Conservation (phyloP, 2,797 vertebrate genomes). For the Spondyliosoma cantharus region DNA sequence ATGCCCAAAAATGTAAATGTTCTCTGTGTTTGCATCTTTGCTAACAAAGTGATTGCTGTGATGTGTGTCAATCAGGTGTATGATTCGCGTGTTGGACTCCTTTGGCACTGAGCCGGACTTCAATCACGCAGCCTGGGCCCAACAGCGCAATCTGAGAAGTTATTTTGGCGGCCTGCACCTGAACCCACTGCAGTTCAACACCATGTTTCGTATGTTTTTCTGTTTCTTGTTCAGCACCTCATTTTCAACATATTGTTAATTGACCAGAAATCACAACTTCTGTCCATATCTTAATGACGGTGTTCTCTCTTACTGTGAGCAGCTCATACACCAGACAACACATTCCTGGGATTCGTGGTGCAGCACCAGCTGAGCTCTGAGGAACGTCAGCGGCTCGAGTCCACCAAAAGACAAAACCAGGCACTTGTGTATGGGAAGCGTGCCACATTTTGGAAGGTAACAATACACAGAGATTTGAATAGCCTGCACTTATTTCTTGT, state of each 20-base stretch:
- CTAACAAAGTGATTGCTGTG: not conserved
- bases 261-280: not conserved
- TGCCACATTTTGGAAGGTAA: conserved; percentile 45
- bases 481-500: not conserved
- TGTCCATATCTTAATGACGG: not conserved
- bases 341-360: conserved; percentile 57
- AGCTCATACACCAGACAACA: conserved; percentile 62
- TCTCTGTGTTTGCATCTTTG: too few species aligned
- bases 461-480: not conserved
- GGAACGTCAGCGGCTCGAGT: conserved; percentile 3
- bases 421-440: conserved; percentile 55
- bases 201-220: conserved; percentile 43
- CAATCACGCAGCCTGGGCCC: conserved; percentile 37
- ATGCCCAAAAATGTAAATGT: too few species aligned
- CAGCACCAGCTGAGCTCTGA: conserved; percentile 35
- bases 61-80: conserved; percentile 35
- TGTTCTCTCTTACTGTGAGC: not conserved
- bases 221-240: not conserved
- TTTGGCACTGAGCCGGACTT: conserved; percentile 60
- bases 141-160: conserved; percentile 3
- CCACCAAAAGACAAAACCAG: conserved; percentile 33
- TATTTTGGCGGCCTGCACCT: conserved; percentile 31
- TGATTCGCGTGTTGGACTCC: conserved; percentile 52
- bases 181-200: conserved; percentile 57
- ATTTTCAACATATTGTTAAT: too few species aligned